Percentiles rank a stretch among this genome's conserved stretches.
These are phyloP conservation scores for Prolemur simus DNA, from an alignment of 2,113 vertebrate genomes.

Conservation along the genomic window DNA sequence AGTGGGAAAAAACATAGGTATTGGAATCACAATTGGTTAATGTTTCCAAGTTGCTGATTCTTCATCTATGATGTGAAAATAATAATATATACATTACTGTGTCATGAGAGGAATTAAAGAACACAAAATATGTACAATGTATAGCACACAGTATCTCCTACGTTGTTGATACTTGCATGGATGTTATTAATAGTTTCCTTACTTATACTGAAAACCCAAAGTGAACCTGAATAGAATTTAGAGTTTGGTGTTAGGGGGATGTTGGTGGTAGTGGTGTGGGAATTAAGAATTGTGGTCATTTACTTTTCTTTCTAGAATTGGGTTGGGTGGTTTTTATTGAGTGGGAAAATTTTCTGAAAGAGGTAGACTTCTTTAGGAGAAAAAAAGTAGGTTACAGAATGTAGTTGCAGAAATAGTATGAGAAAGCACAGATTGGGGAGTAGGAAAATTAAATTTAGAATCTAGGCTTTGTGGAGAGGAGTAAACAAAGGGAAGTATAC, in stretches of 20 bases:
- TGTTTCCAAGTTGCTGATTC: conserved; percentile 8
- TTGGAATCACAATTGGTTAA: background rate
- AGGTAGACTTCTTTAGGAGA: background rate
- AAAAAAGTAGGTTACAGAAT: background rate
- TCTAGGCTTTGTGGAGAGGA: background rate
- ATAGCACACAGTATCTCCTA: background rate
- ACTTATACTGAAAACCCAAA: background rate
- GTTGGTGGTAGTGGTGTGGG: accelerated
- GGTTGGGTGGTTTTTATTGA: conserved; percentile 5
- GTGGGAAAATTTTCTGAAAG: background rate
- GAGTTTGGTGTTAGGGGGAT: background rate
- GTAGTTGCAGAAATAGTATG: background rate
- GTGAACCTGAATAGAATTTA: background rate
- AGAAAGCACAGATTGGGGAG: background rate
- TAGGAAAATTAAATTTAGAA: background rate
- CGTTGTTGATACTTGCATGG: background rate
- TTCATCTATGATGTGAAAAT: background rate
- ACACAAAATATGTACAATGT: background rate
- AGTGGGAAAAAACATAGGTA: background rate
- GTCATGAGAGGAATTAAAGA: background rate
- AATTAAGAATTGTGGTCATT: background rate
- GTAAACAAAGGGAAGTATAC: background rate
- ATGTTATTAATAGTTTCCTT: background rate
- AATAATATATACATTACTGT: background rate
- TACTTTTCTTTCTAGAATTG: background rate